Evolutionary conservation across 2,888 invertebrate species (phyloP).

Genomic region (Philaethria dido): DNA sequence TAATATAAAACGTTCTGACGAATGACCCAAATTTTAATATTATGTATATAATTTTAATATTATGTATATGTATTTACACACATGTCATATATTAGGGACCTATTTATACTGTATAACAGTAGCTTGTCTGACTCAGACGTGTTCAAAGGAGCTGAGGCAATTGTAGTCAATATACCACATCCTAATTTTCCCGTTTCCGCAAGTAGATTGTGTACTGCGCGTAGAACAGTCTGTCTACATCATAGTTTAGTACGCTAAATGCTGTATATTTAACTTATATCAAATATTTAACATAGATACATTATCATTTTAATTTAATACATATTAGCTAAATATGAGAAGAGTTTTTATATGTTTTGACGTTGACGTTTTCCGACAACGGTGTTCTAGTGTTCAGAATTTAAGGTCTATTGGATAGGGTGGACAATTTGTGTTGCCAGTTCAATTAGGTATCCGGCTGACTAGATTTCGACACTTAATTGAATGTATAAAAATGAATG

Average conservation of each 20-base stretch:
- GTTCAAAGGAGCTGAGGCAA: conserved; percentile 56
- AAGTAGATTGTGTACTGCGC: conserved; percentile 49
- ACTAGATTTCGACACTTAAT: conserved; percentile 54
- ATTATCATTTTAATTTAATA: background rate
- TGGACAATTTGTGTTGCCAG: conserved; percentile 52
- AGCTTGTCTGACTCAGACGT: conserved; percentile 40
- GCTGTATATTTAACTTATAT: background rate
- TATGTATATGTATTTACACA: too few relatives aligned
- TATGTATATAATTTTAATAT: background rate
- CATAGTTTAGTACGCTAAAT: background rate
- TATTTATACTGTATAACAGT: conserved; percentile 31
- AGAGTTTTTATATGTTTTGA: background rate
- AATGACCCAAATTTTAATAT: background rate
- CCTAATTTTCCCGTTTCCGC: conserved; percentile 80
- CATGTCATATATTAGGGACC: background rate
- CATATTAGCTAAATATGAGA: too few relatives aligned
- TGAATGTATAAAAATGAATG: conserved; percentile 53
- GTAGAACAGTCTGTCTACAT: conserved; percentile 21
- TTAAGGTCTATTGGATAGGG: conserved; percentile 44
- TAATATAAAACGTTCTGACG: background rate
- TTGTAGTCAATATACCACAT: conserved; percentile 76
- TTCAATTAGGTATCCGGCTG: conserved; percentile 63
- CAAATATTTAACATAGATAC: too few relatives aligned
- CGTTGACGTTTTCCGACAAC: background rate
- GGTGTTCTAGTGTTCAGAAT: background rate